Base-by-base conservation (phyloP, 2,797 vertebrate genomes). In the Sylvia borin region DNA sequence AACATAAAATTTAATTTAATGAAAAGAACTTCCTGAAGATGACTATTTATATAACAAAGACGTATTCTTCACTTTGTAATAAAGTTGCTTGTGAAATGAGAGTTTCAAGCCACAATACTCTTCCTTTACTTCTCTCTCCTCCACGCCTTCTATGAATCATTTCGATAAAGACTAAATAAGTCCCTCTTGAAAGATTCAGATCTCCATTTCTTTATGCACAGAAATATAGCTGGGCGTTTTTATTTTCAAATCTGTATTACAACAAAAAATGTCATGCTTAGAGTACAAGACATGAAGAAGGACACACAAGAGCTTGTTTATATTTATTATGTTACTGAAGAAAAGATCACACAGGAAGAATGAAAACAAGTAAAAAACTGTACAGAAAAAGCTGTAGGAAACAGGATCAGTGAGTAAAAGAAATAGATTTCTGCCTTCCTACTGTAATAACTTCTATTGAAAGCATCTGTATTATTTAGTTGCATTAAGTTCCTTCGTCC, bases 81-180 rank as follows among this genome's bases (percentile, higher is more conserved):
- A 34, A 80, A 90, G 20, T 51, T 94, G 60, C 29, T 67, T 68
- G 66, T 38, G 71, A 95, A 82, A 87, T 45, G 25, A 74, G 20
- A 40, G 26, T 93, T 95, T 92, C 40, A 76, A 73, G 85, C 48
- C 55, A 89, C 8, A 65, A 19, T 14, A 62, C 29, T 76, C 45
- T 55, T 74, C 47, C 40, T 81, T 84, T 90, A 90, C 80, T 94
- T 93, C 74, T 95, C 62, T 93, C 80, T 85, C 47, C 70, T 93
- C 65, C 78, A 96, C 88, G 3, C 15, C 61, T 88, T 88, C 92
- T 87, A 86, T 90, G 95, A 96, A 96, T 95, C 72, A 90, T 36
- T 72, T 90, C 74, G 83, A 50, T 84, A 90, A 97, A 96, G 76
- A 86, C 74, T 81, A 96, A 97, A 86, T 86, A 94, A 96, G 48